Base-by-base conservation (phyloP, 1,140 invertebrate species). In the Saxidomus purpurata region DNA sequence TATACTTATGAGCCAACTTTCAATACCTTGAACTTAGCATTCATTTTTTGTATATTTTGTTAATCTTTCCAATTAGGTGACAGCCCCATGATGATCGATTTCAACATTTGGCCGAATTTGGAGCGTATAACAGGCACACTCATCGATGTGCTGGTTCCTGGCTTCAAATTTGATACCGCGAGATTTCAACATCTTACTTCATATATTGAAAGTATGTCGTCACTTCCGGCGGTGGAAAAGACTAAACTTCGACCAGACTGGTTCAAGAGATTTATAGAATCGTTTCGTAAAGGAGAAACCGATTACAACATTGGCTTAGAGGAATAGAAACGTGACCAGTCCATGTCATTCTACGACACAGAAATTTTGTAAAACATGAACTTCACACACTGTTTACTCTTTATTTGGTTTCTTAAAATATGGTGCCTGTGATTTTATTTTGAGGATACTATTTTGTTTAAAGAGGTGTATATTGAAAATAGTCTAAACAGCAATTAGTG, bases 41-140 rank as follows among this genome's bases (percentile, higher is more conserved):
- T n/a, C n/a, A n/a, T n/a, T n/a, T n/a, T n/a, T n/a, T n/a, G n/a
- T n/a, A n/a, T n/a, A n/a, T n/a, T n/a, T n/a, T n/a, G n/a, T n/a
- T n/a, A n/a, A n/a, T n/a, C n/a, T n/a, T n/a, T n/a, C n/a, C 9
- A 6, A 22, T 55, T 34, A 80, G 77, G 40, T 43, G 71, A 74
- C 71, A 40, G 25, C 11, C 71, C 71, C 6, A 74, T 74, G 71
- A 74, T 74, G 71, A 47, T 74, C 6, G 71, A 74, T 28, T 43
- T 74, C 43, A 47, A 74, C 28, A 74, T 74, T 1, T 74, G 71
- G 71, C 71, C 71, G 6, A 31, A 74, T 28, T 28, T 63, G 59
- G 59, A 63, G 25, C 22, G 59, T 8, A n/a, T 8, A 28, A 63
- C 6, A 11, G n/a, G n/a, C n/a, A n/a, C n/a, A n/a, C 25, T 28